Base-by-base conservation (phyloP, 2,797 vertebrate genomes). In the Characodon lateralis region DNA sequence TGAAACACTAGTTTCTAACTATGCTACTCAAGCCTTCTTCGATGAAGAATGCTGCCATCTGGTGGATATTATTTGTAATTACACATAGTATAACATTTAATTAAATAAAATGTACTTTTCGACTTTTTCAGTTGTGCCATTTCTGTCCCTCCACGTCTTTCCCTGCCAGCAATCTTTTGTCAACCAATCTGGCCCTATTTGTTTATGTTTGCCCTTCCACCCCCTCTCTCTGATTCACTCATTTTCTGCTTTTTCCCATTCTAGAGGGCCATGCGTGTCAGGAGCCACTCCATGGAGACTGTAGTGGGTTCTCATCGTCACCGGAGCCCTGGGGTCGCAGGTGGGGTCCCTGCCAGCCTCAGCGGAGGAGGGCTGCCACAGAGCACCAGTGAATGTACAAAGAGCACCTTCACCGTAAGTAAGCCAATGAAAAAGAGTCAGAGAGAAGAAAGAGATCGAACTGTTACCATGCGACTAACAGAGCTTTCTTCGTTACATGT, bases 271-370 rank as follows among this genome's bases (percentile, higher is more conserved):
- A 99, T 99, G 95, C 96, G 98, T 0, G 97, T 99, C 55, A 96
- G 98, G 79, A 99, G 98, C 88, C 98, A 99, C 91, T 99, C 98
- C 85, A 98, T 99, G 98, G 98, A 99, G 95, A 98, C 98, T 2
- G 96, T 99, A 97, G 98, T 97, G 90, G 96, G 97, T 71, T 96
- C 97, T 73, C 97, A 99, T 78, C 97, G 96, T 85, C 97, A 97
- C 91, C 95, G 97, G 46, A 96, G 96, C 0, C 78, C 96, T 0
- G 92, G 95, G 0, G 95, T 95, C 3, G 76, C 95, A 0, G 92
- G 95, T 0, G 96, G 96, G 5, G 96, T 99, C 72, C 97, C 98
- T 0, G 97, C 98, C 82, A 99, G 98, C 84, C 94, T 97, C 84
- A 99, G 98, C 0, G 98, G 98, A 1, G 98, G 98, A 20, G 97